Conservation (phyloP, 1,140 invertebrate genomes). For the Pseudomyrmex gracilis region DNA sequence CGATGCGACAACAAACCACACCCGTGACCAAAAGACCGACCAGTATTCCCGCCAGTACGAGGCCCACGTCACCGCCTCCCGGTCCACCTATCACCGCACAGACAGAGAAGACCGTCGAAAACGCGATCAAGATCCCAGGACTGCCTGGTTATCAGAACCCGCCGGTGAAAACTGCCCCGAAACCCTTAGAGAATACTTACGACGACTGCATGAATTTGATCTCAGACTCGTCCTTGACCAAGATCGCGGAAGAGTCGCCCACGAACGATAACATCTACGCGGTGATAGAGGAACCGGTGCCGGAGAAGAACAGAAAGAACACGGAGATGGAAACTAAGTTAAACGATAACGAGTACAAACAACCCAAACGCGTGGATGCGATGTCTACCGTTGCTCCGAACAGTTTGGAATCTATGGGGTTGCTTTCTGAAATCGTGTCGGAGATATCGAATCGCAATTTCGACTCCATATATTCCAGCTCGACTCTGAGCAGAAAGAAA, state of each 20-base stretch:
- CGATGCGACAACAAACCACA: conserved; percentile 89
- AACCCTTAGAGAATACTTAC: conserved; percentile 86
- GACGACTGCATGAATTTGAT: conserved; percentile 92
- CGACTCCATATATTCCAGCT: conserved; percentile 94
- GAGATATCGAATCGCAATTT: conserved; percentile 94
- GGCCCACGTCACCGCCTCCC: conserved; percentile 89
- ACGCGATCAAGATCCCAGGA: conserved; percentile 80
- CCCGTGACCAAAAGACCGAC: conserved; percentile 88
- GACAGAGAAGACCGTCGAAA: conserved; percentile 77
- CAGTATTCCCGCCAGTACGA: conserved; percentile 87
- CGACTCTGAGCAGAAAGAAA: conserved; percentile 88
- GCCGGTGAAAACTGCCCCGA: conserved; percentile 65
- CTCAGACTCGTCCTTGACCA: conserved; percentile 86
- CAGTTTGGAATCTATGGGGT: conserved; percentile 87
- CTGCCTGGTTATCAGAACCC: conserved; percentile 86
- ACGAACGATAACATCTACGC: conserved; percentile 93
- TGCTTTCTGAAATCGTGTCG: conserved; percentile 93
- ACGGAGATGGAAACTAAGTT: neutral
- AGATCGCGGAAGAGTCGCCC: conserved; percentile 88
- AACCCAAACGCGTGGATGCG: conserved; percentile 85
- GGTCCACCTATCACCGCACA: conserved; percentile 85
- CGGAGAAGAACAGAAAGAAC: conserved; percentile 76
- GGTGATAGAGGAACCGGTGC: conserved; percentile 91
- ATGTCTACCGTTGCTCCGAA: conserved; percentile 82
- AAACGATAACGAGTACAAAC: conserved; percentile 84